These are phyloP conservation scores for Bagarius yarrelli DNA, from an alignment of 2,113 vertebrate genomes.

Conservation along the genomic window DNA sequence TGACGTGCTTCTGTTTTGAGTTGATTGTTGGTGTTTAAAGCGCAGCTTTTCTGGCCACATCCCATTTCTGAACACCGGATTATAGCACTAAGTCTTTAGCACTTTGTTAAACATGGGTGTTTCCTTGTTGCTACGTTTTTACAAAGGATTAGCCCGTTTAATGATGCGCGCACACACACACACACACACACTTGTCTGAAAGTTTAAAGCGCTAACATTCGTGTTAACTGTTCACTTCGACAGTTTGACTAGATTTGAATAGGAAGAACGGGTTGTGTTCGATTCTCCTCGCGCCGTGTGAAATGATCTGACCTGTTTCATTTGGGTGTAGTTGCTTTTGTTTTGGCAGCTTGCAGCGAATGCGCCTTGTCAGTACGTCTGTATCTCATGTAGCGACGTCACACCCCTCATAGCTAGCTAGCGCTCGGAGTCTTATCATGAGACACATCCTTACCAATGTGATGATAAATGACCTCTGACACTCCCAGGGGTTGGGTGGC, in stretches of 20 bases:
- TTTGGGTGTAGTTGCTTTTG: constrained; percentile 32
- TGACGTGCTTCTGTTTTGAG: no score
- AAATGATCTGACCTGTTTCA: background rate
- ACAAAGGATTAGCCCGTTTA: background rate
- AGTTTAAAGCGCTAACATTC: background rate
- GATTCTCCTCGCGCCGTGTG: background rate
- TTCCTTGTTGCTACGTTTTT: background rate
- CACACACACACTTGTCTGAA: no score
- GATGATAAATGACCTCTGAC: constrained; percentile 57
- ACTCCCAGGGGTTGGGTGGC: constrained; percentile 52
- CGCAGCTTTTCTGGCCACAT: no score
- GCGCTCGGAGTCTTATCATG: constrained; percentile 50
- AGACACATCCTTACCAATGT: constrained; percentile 47
- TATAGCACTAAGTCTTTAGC: no score
- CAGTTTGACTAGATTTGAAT: constrained; percentile 6
- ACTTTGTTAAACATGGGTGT: background rate
- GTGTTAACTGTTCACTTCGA: background rate
- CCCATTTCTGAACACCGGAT: no score
- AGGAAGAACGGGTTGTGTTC: background rate
- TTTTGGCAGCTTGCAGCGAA: constrained; percentile 14
- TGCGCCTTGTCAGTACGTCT: background rate
- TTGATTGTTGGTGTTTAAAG: no score
- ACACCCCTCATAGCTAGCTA: constrained; percentile 45
- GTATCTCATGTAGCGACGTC: constrained; percentile 44
- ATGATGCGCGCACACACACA: background rate